Evolutionary conservation across 1,140 invertebrate genomes (phyloP).

Genomic region (Achroia grisella): DNA sequence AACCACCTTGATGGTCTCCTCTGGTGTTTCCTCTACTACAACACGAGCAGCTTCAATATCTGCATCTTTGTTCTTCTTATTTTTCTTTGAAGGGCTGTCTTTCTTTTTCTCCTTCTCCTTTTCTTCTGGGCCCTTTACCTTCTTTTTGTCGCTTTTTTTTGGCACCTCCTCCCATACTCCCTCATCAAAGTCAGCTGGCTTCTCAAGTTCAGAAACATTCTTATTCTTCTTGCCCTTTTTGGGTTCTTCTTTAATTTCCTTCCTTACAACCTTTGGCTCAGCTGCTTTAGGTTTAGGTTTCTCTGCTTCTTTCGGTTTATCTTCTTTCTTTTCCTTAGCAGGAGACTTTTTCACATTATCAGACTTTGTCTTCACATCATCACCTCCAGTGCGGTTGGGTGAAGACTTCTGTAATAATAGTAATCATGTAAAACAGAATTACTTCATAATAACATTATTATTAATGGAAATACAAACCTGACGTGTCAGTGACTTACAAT

Average conservation of each 20-base stretch:
- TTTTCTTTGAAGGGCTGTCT: conserved; percentile 62
- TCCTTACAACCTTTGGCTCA: conserved; percentile 64
- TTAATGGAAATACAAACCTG: not conserved
- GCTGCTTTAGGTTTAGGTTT: conserved; percentile 52
- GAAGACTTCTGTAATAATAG: conserved; percentile 59
- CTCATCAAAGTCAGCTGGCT: conserved; percentile 83
- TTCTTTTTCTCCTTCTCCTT: conserved; percentile 74
- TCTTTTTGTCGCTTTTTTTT: conserved; percentile 77
- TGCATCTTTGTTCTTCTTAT: conserved; percentile 54
- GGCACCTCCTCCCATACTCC: conserved; percentile 84
- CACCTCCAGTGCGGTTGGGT: conserved; percentile 64
- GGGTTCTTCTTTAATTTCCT: conserved; percentile 54
- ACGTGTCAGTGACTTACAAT: not conserved
- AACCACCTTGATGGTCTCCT: conserved; percentile 48
- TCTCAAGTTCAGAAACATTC: conserved; percentile 73
- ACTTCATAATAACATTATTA: not conserved
- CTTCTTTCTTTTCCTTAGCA: conserved; percentile 65
- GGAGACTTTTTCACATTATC: conserved; percentile 62
- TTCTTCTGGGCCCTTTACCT: conserved; percentile 75
- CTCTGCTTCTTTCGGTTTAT: conserved; percentile 56
- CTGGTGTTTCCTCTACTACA: conserved; percentile 33
- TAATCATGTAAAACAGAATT: not conserved
- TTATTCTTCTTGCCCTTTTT: conserved; percentile 71
- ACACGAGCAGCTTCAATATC: conserved; percentile 44
- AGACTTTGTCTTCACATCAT: conserved; percentile 63